phyloP scores from a whole-genome alignment of 2,888 invertebrate genomes.

The Pteria penguin region DNA sequence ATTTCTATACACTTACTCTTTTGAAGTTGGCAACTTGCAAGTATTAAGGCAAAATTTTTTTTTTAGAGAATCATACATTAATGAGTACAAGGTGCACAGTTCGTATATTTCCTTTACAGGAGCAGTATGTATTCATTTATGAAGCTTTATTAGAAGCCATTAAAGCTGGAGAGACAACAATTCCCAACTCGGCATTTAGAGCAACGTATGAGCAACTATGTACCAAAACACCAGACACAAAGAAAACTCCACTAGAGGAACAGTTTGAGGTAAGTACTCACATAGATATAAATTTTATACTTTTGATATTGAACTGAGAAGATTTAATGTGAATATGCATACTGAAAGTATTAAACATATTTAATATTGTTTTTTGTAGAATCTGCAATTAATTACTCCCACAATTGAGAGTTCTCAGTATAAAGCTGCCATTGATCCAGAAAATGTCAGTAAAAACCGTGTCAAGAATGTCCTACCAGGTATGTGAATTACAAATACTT shows the following conservation, averaged over 20 bases:
- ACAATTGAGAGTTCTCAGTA: constrained; percentile 71
- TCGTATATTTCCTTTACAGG: constrained; percentile 56
- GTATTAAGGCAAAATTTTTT: no score
- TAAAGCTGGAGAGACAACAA: constrained; percentile 72
- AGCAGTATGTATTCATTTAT: constrained; percentile 77
- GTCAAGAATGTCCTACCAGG: constrained; percentile 76
- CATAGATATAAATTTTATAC: not conserved
- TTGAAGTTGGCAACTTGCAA: no score
- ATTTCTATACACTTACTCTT: no score
- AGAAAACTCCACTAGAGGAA: constrained; percentile 67
- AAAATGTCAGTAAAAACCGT: constrained; percentile 74
- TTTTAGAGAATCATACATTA: no score
- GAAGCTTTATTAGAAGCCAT: constrained; percentile 72
- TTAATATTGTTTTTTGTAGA: constrained; percentile 49
- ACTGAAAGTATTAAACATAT: not conserved
- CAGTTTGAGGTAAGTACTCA: constrained; percentile 73
- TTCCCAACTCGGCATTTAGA: constrained; percentile 65
- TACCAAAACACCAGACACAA: constrained; percentile 55
- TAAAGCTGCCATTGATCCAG: constrained; percentile 65
- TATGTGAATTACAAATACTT: no score
- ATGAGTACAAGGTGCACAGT: no score
- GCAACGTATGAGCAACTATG: constrained; percentile 68
- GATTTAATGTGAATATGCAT: not conserved
- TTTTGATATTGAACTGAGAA: no score
- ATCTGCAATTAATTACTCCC: constrained; percentile 68